These are phyloP conservation scores for Phrixothrix hirtus DNA, from an alignment of 2,888 invertebrate genomes.

Conservation along the genomic window DNA sequence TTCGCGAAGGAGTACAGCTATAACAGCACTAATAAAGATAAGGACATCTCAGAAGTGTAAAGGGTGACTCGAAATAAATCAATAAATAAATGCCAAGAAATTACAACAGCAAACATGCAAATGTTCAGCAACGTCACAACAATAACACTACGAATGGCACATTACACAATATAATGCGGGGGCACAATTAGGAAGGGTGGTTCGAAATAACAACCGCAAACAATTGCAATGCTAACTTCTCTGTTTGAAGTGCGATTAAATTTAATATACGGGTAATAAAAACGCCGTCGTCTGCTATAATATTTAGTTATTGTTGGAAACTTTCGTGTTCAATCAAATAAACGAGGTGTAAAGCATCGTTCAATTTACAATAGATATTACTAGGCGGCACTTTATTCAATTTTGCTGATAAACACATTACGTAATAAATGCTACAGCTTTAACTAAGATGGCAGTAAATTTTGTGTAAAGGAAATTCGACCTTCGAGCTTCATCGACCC, in stretches of 20 bases:
- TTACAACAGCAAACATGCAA: constrained; percentile 29
- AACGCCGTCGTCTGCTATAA: constrained; percentile 19
- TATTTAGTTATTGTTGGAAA: constrained; percentile 17
- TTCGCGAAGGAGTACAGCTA: background rate
- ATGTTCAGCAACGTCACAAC: constrained; percentile 29
- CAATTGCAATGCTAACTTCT: constrained; percentile 30
- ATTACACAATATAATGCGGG: constrained; percentile 31
- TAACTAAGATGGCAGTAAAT: background rate
- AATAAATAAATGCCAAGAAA: constrained; percentile 28
- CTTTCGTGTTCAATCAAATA: constrained; percentile 25
- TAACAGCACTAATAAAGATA: constrained; percentile 17
- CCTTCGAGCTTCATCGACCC: too few relatives aligned
- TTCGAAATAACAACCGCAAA: constrained; percentile 31
- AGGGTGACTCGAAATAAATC: constrained; percentile 20
- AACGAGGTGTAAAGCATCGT: constrained; percentile 19
- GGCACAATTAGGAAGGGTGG: constrained; percentile 30
- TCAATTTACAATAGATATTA: constrained; percentile 19
- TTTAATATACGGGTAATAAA: constrained; percentile 32
- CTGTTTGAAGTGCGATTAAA: constrained; percentile 33
- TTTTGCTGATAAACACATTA: constrained; percentile 1
- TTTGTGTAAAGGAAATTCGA: background rate
- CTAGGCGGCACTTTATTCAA: constrained; percentile 3
- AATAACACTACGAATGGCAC: constrained; percentile 29
- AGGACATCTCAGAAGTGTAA: constrained; percentile 10
- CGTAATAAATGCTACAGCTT: background rate